Evolutionary conservation across 2,113 vertebrate genomes (phyloP).

Genomic region (Gambusia affinis): DNA sequence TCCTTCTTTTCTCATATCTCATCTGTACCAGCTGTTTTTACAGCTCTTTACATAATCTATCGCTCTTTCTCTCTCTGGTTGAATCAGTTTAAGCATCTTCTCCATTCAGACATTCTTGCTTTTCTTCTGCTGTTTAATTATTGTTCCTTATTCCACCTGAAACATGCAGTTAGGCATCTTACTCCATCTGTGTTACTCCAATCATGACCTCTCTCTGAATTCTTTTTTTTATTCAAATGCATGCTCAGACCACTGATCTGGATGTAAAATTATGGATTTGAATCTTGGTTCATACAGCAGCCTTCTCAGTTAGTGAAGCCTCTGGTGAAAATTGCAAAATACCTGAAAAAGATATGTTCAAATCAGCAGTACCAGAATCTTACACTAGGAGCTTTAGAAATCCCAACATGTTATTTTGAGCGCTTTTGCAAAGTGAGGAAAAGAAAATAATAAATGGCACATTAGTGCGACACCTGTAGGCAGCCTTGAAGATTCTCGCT

Average conservation of each 20-base stretch:
- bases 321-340: neutral
- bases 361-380: neutral
- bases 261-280: neutral
- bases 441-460: no score
- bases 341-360: neutral
- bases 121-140: neutral
- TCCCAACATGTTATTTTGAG: no score
- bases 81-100: neutral
- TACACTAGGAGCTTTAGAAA: neutral
- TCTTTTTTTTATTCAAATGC: neutral
- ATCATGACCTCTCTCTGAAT: neutral
- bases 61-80: slow-evolving; percentile 3
- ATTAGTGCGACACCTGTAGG: no score
- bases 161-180: neutral
- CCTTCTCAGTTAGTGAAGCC: neutral
- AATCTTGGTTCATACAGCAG: neutral
- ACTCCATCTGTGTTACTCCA: neutral
- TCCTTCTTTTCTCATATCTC: slow-evolving; percentile 10
- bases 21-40: slow-evolving; percentile 18
- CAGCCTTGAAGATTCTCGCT: no score
- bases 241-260: neutral
- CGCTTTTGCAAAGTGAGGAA: no score
- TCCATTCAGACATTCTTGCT: neutral
- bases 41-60: slow-evolving; percentile 29
- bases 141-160: slow-evolving; percentile 2